Evolutionary conservation across 1,140 invertebrate species (phyloP).

Genomic region (Ceratoteleas bidentatus): DNA sequence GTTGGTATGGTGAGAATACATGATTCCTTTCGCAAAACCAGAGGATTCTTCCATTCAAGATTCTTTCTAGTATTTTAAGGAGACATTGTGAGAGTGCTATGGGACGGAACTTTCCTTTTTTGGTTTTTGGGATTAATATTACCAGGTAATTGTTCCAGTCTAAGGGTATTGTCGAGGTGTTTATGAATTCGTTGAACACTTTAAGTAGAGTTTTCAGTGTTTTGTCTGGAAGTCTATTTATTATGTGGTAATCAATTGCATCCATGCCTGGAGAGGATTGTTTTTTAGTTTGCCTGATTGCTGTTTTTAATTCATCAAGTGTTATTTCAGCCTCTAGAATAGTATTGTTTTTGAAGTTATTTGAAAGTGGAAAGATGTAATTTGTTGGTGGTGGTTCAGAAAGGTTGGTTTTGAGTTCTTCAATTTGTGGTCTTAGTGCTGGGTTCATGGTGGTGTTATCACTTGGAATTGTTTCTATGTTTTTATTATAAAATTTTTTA

Average conservation of each 20-base stretch:
- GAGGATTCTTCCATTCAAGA: slow-evolving; percentile 29
- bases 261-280: not conserved
- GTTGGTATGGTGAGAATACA: slow-evolving; percentile 9
- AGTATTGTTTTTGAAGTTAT: not conserved
- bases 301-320: not conserved
- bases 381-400: not conserved
- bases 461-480: too few species aligned
- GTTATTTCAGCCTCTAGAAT: not conserved
- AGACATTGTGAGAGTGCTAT: slow-evolving; percentile 44
- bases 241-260: not conserved
- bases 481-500: slow-evolving; percentile 40
- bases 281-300: not conserved
- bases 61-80: slow-evolving; percentile 46
- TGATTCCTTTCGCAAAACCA: slow-evolving; percentile 7
- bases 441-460: slow-evolving; percentile 29
- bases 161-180: not conserved
- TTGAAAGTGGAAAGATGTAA: not conserved
- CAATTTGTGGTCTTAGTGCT: not conserved
- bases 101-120: slow-evolving; percentile 36
- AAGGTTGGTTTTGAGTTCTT: not conserved
- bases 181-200: slow-evolving; percentile 5
- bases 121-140: slow-evolving; percentile 25
- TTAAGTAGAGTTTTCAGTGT: too few species aligned
- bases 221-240: not conserved
- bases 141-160: slow-evolving; percentile 17